Percentiles rank a stretch among this genome's conserved stretches.
These are phyloP conservation scores for Gallinago nigripennis DNA, from an alignment of 2,797 vertebrate genomes.

Conservation along the genomic window DNA sequence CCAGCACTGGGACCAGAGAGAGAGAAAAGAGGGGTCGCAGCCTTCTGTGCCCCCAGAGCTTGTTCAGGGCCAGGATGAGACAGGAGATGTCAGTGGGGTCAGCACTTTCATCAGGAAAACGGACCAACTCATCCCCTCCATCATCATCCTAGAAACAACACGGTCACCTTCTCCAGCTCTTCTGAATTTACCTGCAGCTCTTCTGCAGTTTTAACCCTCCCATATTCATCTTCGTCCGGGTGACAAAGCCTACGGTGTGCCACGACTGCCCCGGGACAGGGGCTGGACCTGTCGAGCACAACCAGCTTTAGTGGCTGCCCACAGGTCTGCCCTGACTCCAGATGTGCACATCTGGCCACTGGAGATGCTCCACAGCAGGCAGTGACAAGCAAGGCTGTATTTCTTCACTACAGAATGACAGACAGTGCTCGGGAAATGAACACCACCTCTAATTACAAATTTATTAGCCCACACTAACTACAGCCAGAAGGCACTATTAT, in stretches of 20 bases:
- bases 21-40: background rate
- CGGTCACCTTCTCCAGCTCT: background rate
- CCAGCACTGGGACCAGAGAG: background rate
- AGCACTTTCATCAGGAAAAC: background rate
- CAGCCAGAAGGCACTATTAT: background rate
- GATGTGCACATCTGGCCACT: background rate
- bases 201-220: background rate
- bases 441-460: background rate
- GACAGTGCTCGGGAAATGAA: background rate
- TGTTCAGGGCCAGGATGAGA: background rate
- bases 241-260: background rate
- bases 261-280: background rate
- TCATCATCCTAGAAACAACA: background rate
- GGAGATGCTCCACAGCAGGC: background rate
- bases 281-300: fast-evolving
- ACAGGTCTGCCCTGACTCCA: background rate
- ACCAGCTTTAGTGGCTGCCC: background rate
- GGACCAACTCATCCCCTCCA: background rate
- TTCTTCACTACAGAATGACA: background rate
- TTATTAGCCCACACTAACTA: background rate
- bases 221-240: background rate
- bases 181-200: background rate
- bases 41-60: background rate
- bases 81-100: background rate
- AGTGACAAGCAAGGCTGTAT: background rate